Evolutionary conservation across 1,140 invertebrate species (phyloP).

Genomic region (Ceratina calcarata): DNA sequence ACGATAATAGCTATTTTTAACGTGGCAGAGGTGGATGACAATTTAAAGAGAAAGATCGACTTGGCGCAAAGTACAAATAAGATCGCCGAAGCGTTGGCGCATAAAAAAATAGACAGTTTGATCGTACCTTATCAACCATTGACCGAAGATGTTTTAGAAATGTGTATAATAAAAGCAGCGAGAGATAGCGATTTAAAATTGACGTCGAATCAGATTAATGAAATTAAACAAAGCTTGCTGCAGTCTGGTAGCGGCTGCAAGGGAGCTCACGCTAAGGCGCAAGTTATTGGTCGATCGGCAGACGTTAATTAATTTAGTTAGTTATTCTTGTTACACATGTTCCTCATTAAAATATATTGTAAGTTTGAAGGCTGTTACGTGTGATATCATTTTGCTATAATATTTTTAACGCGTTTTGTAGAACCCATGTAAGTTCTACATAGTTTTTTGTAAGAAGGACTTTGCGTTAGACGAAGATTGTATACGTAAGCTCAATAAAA

Average conservation of each 20-base stretch:
- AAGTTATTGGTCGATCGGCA: slow-evolving; percentile 54
- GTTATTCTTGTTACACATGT: neutral
- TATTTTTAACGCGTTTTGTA: too few relatives aligned
- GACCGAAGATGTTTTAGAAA: slow-evolving; percentile 54
- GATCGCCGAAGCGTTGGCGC: slow-evolving; percentile 54
- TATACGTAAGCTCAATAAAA: too few relatives aligned
- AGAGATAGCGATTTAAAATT: slow-evolving; percentile 55
- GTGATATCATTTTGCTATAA: too few relatives aligned
- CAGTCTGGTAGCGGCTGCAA: slow-evolving; percentile 73
- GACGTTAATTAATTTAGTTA: neutral
- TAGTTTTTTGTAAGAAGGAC: too few relatives aligned
- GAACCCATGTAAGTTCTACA: too few relatives aligned
- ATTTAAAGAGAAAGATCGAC: slow-evolving; percentile 60
- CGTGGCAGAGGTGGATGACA: slow-evolving; percentile 56
- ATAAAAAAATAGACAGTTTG: slow-evolving; percentile 49
- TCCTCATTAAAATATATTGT: neutral
- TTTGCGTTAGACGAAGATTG: too few relatives aligned
- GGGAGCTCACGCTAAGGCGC: slow-evolving; percentile 74
- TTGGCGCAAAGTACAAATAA: slow-evolving; percentile 49
- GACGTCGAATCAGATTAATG: slow-evolving; percentile 52
- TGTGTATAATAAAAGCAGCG: slow-evolving; percentile 71
- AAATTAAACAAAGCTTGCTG: slow-evolving; percentile 63
- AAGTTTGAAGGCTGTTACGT: neutral
- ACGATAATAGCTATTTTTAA: slow-evolving; percentile 71
- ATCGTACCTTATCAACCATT: slow-evolving; percentile 64